phyloP scores from a whole-genome alignment of 2,888 invertebrate genomes.

The Pseudolycoriella hygida region DNA sequence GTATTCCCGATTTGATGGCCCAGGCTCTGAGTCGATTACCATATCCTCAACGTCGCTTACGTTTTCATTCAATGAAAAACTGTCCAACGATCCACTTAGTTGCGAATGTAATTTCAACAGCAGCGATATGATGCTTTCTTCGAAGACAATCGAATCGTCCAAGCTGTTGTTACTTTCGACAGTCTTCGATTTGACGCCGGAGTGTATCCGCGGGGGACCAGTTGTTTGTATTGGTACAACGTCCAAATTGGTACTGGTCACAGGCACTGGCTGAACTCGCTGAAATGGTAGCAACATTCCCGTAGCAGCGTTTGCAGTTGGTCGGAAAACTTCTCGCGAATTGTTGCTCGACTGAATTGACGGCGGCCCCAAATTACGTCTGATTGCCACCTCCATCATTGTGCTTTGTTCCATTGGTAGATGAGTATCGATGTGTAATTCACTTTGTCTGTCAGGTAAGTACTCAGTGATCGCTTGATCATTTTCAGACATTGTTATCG shows the following conservation, averaged over 20 bases:
- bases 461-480: conserved; percentile 9
- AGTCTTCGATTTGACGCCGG: conserved; percentile 16
- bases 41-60: conserved; percentile 14
- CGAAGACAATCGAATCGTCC: conserved; percentile 41
- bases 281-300: conserved; percentile 28
- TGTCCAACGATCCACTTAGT: conserved; percentile 65
- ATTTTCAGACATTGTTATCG: conserved; percentile 4
- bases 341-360: conserved; percentile 10
- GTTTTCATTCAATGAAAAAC: conserved; percentile 45
- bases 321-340: conserved; percentile 26
- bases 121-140: conserved; percentile 79
- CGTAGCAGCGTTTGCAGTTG: conserved; percentile 18
- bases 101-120: conserved; percentile 81
- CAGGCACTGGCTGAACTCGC: conserved; percentile 28
- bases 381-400: conserved; percentile 28
- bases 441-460: neutral
- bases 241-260: conserved; percentile 26
- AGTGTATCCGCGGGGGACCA: conserved; percentile 12
- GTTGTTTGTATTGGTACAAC: conserved; percentile 29
- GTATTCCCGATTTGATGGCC: conserved; percentile 17
- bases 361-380: conserved; percentile 21
- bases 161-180: conserved; percentile 26
- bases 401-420: conserved; percentile 23
- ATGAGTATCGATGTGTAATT: conserved; percentile 11
- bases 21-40: conserved; percentile 22